Evolutionary conservation across 64 coral and sea anemone species (phyloP).

Genomic region (Montipora capricornis): DNA sequence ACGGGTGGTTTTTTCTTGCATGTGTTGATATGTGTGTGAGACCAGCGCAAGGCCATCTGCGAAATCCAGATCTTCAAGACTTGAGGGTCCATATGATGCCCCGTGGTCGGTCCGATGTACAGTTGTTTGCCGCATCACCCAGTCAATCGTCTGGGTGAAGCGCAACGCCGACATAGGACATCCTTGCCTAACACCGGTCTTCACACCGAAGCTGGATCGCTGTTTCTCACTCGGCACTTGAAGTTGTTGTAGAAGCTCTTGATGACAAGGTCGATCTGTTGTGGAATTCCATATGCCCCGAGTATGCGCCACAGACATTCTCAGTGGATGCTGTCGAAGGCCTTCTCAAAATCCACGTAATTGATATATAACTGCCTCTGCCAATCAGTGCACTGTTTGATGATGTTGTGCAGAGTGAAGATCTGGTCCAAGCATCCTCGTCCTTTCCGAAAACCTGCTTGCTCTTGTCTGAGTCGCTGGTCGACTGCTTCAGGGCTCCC

Average conservation of each 20-base stretch:
- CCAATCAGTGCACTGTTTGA: neutral
- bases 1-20: no score
- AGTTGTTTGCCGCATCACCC: slow-evolving; percentile 1
- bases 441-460: slow-evolving; percentile 18
- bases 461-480: neutral
- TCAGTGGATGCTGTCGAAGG: neutral
- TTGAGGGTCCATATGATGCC: neutral
- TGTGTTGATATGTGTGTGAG: no score
- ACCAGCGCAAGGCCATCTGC: neutral
- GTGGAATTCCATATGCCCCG: slow-evolving; percentile 27
- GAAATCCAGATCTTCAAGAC: no score
- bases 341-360: neutral
- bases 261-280: slow-evolving; percentile 7
- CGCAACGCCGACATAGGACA: neutral
- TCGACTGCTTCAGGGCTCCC: slow-evolving; percentile 6
- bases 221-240: slow-evolving; percentile 5
- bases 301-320: neutral
- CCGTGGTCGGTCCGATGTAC: neutral
- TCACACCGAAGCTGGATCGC: no score
- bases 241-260: slow-evolving; percentile 19
- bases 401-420: no score
- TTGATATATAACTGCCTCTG: slow-evolving; percentile 26
- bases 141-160: neutral
- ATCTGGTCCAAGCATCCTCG: neutral
- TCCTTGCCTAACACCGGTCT: no score